These are phyloP conservation scores for Oenanthe oenanthe DNA, from an alignment of 2,113 vertebrate genomes.

Conservation along the genomic window DNA sequence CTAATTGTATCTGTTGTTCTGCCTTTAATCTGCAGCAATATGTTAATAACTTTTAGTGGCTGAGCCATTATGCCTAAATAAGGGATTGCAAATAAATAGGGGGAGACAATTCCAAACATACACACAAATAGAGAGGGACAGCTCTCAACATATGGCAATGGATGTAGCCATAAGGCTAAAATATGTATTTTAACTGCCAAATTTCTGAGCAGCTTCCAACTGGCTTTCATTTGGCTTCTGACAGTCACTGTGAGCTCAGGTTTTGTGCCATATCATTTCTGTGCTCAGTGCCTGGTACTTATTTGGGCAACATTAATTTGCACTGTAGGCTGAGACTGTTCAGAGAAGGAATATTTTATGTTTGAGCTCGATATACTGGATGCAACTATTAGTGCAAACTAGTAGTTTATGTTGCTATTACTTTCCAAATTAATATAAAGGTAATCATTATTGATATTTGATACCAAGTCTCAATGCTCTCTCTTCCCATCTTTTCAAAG, in stretches of 20 bases:
- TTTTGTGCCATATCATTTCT: neutral
- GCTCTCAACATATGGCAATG: slow-evolving; percentile 59
- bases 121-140: slow-evolving; percentile 62
- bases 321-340: neutral
- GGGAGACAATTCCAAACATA: slow-evolving; percentile 42
- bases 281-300: neutral
- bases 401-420: neutral
- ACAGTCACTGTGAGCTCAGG: neutral
- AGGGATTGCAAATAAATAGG: slow-evolving; percentile 49
- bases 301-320: neutral
- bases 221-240: slow-evolving; percentile 42
- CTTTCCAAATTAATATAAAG: neutral
- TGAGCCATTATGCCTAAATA: slow-evolving; percentile 52
- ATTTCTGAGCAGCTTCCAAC: slow-evolving; percentile 37
- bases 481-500: neutral
- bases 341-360: neutral
- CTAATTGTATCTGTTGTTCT: slow-evolving; percentile 34
- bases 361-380: neutral
- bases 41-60: slow-evolving; percentile 40
- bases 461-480: neutral
- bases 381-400: neutral
- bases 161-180: slow-evolving; percentile 53
- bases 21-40: slow-evolving; percentile 43
- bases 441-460: neutral
- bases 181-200: slow-evolving; percentile 51